Evolutionary conservation across 2,797 vertebrate genomes (phyloP).

Genomic region (Malacoraja senta): DNA sequence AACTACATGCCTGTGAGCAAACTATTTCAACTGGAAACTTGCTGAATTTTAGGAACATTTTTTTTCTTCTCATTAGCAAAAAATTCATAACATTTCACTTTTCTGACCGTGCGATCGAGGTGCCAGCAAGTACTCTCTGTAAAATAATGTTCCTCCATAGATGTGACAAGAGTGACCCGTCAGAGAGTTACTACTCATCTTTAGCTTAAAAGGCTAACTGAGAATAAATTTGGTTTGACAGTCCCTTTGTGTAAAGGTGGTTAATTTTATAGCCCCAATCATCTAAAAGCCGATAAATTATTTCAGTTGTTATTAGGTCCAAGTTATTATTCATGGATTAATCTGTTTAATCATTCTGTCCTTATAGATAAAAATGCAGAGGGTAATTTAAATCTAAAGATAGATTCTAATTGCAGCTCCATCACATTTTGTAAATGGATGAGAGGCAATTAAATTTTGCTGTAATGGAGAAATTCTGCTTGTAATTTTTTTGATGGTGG

Average conservation of each 20-base stretch:
- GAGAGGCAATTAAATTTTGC: conserved; percentile 38
- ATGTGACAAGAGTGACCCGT: not conserved
- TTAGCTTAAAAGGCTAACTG: conserved; percentile 5
- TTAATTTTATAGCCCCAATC: conserved; percentile 31
- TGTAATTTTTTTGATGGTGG: conserved; percentile 13
- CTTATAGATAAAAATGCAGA: conserved; percentile 29
- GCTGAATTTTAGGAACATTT: not conserved
- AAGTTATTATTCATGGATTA: conserved; percentile 37
- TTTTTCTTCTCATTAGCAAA: not conserved
- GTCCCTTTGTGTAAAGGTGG: conserved; percentile 27
- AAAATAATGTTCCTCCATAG: not conserved
- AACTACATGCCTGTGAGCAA: not conserved
- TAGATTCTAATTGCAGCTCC: conserved; percentile 37
- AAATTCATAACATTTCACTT: conserved; percentile 8
- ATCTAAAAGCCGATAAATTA: conserved; percentile 26
- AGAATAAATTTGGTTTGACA: conserved; percentile 37
- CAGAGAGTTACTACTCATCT: not conserved
- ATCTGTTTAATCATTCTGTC: conserved; percentile 27
- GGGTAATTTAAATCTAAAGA: conserved; percentile 39
- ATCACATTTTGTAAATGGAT: conserved; percentile 36
- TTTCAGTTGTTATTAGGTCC: conserved; percentile 34
- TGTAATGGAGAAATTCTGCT: conserved; percentile 15
- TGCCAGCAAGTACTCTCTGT: not conserved
- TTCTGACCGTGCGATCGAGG: not conserved
- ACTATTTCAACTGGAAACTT: not conserved